Conservation (phyloP, 2,113 vertebrate species). For the Thalassarche chlororhynchos region DNA sequence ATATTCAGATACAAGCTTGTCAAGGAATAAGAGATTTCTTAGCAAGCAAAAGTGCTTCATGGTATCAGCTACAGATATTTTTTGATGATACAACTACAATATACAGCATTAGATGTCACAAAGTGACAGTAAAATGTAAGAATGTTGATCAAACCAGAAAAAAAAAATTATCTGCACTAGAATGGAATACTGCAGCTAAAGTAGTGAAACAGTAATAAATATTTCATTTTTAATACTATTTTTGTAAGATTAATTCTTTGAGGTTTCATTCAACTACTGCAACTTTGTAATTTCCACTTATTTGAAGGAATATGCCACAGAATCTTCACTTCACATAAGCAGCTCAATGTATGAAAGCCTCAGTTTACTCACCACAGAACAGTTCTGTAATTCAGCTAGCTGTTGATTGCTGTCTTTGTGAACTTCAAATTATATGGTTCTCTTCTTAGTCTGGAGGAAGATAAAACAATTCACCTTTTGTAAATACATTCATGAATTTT, state of each 20-base stretch:
- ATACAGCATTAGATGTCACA: not conserved
- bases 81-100: not conserved
- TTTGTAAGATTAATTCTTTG: not conserved
- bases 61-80: not conserved
- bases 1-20: not conserved
- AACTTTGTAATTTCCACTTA: not conserved
- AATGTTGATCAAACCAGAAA: not conserved
- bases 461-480: not conserved
- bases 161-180: not conserved
- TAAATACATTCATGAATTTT: not conserved
- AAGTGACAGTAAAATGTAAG: not conserved
- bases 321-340: not conserved
- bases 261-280: not conserved
- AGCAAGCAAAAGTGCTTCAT: not conserved
- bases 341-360: not conserved
- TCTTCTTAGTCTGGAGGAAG: not conserved
- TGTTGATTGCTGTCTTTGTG: not conserved
- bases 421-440: not conserved
- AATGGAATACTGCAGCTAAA: not conserved
- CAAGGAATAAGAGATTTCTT: not conserved
- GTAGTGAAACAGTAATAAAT: not conserved
- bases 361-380: not conserved
- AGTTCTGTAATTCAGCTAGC: not conserved
- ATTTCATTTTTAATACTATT: not conserved
- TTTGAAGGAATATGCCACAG: not conserved